These are phyloP conservation scores for Clivina fossor DNA, from an alignment of 2,888 invertebrate genomes.

Conservation along the genomic window DNA sequence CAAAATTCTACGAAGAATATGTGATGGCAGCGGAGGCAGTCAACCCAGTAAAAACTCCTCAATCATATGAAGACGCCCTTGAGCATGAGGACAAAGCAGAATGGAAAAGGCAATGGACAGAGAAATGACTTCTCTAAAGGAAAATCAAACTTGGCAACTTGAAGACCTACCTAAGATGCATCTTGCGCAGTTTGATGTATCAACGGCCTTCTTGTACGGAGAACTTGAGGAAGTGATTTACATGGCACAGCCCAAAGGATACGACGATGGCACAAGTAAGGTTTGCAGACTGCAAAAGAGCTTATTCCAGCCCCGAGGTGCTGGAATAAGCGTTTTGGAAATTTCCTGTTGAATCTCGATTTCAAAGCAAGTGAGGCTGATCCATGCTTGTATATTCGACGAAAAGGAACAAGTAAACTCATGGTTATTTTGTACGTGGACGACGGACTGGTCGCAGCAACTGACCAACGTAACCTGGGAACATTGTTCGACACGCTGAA, in stretches of 20 bases:
- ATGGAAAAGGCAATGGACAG: slow-evolving; percentile 41
- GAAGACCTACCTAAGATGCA: slow-evolving; percentile 40
- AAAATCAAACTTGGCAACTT: slow-evolving; percentile 44
- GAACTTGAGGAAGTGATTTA: slow-evolving; percentile 42
- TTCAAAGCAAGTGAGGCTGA: slow-evolving; percentile 40
- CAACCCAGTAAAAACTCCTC: too few species aligned
- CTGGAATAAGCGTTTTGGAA: slow-evolving; percentile 45
- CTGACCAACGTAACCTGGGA: background rate
- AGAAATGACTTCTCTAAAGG: slow-evolving; percentile 43
- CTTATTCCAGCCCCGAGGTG: slow-evolving; percentile 45
- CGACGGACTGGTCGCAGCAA: slow-evolving; percentile 40
- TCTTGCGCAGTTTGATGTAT: slow-evolving; percentile 39
- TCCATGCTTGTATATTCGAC: slow-evolving; percentile 41
- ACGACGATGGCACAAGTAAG: slow-evolving; percentile 37
- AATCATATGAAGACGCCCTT: too few species aligned
- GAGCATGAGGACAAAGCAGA: too few species aligned
- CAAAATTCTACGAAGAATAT: slow-evolving; percentile 26
- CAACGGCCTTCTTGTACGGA: slow-evolving; percentile 41
- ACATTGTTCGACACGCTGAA: background rate
- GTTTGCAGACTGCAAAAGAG: slow-evolving; percentile 43
- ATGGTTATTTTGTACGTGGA: slow-evolving; percentile 45
- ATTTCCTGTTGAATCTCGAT: slow-evolving; percentile 40
- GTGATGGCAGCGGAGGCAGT: slow-evolving; percentile 14
- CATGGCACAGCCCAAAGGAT: slow-evolving; percentile 46
- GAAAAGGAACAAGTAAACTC: slow-evolving; percentile 31